Evolutionary conservation across 1,140 invertebrate genomes (phyloP).

Genomic region (Centruroides vittatus): DNA sequence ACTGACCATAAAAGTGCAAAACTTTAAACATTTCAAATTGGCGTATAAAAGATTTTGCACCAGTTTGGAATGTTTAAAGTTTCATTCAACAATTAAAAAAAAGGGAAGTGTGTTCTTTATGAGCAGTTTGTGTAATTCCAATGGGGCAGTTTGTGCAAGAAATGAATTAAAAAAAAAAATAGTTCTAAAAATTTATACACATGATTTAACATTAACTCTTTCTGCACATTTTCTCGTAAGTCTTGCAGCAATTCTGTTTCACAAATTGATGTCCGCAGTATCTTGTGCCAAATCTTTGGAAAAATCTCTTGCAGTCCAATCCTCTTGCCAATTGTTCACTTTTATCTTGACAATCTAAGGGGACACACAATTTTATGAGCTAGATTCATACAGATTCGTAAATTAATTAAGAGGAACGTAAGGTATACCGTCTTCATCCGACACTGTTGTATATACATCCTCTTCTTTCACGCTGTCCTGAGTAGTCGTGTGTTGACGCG

Average conservation of each 20-base stretch:
- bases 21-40: too few relatives aligned
- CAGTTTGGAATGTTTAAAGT: too few relatives aligned
- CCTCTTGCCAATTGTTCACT: constrained; percentile 30
- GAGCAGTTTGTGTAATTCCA: too few relatives aligned
- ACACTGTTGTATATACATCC: background rate
- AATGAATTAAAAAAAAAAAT: too few relatives aligned
- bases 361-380: background rate
- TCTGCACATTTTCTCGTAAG: constrained; percentile 22
- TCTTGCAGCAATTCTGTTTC: constrained; percentile 33
- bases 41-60: too few relatives aligned
- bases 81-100: too few relatives aligned
- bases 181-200: too few relatives aligned
- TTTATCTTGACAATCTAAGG: constrained; percentile 25
- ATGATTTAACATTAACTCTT: background rate
- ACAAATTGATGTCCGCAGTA: constrained; percentile 35
- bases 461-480: background rate
- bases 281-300: constrained; percentile 30
- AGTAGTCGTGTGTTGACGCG: background rate
- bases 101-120: too few relatives aligned
- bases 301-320: constrained; percentile 32
- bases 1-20: too few relatives aligned
- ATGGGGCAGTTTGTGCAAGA: too few relatives aligned
- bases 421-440: background rate
- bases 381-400: background rate
- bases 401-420: background rate